Base-by-base conservation (phyloP, 2,113 vertebrate genomes). In the Cepphus grylle region DNA sequence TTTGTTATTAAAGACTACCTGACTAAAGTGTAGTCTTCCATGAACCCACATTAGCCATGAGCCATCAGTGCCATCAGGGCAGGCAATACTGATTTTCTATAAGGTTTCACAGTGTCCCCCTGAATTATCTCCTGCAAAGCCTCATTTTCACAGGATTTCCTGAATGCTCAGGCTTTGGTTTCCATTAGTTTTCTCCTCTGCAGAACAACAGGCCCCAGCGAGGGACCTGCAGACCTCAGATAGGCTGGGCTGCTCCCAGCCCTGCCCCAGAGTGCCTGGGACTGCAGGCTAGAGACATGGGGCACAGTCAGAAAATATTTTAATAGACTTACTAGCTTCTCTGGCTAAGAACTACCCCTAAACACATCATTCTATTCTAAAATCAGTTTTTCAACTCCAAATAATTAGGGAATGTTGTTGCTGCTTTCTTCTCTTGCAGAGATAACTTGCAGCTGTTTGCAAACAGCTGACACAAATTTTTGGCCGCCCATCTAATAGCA, bases 391-490 rank as follows among this genome's bases (percentile, higher is more conserved):
- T 67, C 19, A 45, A 8, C 42, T 84, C 76, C 55, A 76, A 65
- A 65, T 70, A 74, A 43, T 77, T 27, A 79, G 21, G 69, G 15
- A 6, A 53, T 84, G 34, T 56, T 78, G 52, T 69, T 84, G 12
- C 40, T 81, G n/a, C 38, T 65, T 81, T 83, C 52, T 53, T 83
- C 32, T 49, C 30, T 47, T 58, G 47, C 56, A 84, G 74, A 65
- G 65, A 88, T 61, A 91, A 84, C 36, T 76, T 40, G 79, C 92
- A 94, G 69, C 93, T 78, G 77, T 94, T 86, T 76, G 52, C 32
- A 86, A 92, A 93, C 73, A 95, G 89, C 72, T 89, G 88, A 82
- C 25, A 42, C 0, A n/a, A 93, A 84, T 78, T 91, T 94, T 71
- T 94, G 38, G 59, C 91, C 0, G 3, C 50, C 59, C 70, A 9